Base-by-base conservation (phyloP, 2,888 invertebrate species). In the Encarsia formosa region DNA sequence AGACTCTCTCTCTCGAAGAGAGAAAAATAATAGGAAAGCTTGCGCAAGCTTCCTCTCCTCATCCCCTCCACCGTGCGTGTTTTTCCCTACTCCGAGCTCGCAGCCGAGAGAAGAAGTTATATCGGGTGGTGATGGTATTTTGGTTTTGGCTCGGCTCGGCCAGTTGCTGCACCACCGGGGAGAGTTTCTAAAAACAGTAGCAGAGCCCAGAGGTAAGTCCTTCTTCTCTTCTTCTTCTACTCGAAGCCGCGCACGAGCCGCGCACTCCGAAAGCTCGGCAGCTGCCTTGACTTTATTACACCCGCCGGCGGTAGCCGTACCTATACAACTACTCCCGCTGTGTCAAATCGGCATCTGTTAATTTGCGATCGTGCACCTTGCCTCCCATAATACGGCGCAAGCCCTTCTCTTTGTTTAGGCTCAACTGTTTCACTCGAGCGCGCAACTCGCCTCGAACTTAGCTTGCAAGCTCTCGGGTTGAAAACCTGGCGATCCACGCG, bases 171-270 rank as follows among this genome's bases (percentile, higher is more conserved):
- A 69, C 71, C 71, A 72, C 73, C 73, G 71, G 73, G 73, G 73
- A 69, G 73, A 70, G 72, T 73, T 68, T 73, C 73, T 72, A 73
- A 73, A 73, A 72, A 73, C 73, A 72, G 73, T n/a, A n/a, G n/a
- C n/a, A n/a, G n/a, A n/a, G n/a, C n/a, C n/a, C 73, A 71, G 71
- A 73, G 73, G 73, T 72, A 73, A 73, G 73, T 73, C 67, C 23
- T 15, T 8, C 43, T 19, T 24, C 51, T 52, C 54, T 34, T 35
- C 4, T 16, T n/a, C 11, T 9, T 18, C 29, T 29, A 5, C 46
- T 58, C 54, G 55, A 39, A 38, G 34, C 20, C 43, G 39, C 26
- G 11, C 39, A 44, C 46, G 46, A 35, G 46, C 38, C 29, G 26
- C 48, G 42, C 31, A 24, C 22, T 39, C 20, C 38, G 38, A 16